Conservation (phyloP, 2,113 vertebrate genomes). For the Ovis canadensis region DNA sequence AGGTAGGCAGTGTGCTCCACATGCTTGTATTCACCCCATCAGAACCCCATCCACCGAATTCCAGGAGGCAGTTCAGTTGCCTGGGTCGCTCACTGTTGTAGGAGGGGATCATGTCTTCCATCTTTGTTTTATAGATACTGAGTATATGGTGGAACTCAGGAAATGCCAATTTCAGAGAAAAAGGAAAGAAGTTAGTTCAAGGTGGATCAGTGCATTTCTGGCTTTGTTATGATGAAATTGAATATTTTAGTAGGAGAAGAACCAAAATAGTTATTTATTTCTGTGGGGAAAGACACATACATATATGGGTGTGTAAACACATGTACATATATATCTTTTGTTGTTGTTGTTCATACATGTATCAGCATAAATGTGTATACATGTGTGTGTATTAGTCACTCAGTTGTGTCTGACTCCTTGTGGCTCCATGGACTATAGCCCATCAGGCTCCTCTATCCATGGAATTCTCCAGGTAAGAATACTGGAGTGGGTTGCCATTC, state of each 20-base stretch:
- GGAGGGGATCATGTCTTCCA: background rate
- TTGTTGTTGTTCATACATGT: background rate
- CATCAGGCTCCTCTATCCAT: background rate
- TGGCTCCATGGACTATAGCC: background rate
- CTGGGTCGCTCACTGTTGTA: background rate
- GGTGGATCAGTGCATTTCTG: background rate
- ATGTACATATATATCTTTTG: background rate
- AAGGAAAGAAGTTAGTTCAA: background rate
- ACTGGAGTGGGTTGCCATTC: background rate
- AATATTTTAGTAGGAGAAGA: background rate
- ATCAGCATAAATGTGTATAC: background rate
- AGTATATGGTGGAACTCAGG: background rate
- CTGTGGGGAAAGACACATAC: background rate
- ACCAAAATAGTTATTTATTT: background rate
- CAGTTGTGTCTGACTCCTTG: background rate
- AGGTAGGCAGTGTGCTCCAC: fast-evolving
- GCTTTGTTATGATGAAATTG: background rate
- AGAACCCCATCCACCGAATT: background rate
- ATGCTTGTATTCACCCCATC: fast-evolving
- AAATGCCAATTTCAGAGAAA: background rate
- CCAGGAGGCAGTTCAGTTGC: background rate
- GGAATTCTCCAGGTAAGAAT: background rate
- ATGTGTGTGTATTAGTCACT: background rate
- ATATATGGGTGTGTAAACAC: background rate
- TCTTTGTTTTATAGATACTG: background rate